phyloP scores from a whole-genome alignment of 2,113 vertebrate species.

The Catharus minimus region DNA sequence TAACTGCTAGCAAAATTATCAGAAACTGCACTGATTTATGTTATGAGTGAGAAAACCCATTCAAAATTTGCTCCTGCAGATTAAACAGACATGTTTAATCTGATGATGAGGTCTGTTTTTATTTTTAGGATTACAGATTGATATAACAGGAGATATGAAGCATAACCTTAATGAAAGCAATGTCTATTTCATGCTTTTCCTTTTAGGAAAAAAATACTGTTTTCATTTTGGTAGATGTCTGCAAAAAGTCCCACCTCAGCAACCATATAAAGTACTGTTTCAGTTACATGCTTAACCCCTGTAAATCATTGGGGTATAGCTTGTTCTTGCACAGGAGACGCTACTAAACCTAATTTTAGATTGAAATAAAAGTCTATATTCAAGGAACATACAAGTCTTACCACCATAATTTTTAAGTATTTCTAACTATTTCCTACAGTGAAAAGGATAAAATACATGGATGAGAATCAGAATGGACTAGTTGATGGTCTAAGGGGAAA shows the following conservation, averaged over 20 bases:
- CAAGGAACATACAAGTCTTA: neutral
- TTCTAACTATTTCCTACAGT: neutral
- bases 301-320: neutral
- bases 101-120: neutral
- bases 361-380: neutral
- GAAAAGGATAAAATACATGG: neutral
- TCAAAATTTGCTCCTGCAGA: neutral
- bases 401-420: neutral
- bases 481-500: constrained; percentile 5
- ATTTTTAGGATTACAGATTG: neutral
- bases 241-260: neutral
- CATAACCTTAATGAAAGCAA: neutral
- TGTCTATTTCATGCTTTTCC: neutral
- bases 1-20: neutral
- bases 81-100: neutral
- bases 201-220: neutral
- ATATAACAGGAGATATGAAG: neutral
- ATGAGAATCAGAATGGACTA: neutral
- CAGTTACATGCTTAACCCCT: neutral
- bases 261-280: neutral
- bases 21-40: neutral
- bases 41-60: neutral
- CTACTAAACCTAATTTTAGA: neutral
- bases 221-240: constrained; percentile 1
- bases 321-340: neutral